phyloP scores from a whole-genome alignment of 2,113 vertebrate species.

The Apteryx owenii region DNA sequence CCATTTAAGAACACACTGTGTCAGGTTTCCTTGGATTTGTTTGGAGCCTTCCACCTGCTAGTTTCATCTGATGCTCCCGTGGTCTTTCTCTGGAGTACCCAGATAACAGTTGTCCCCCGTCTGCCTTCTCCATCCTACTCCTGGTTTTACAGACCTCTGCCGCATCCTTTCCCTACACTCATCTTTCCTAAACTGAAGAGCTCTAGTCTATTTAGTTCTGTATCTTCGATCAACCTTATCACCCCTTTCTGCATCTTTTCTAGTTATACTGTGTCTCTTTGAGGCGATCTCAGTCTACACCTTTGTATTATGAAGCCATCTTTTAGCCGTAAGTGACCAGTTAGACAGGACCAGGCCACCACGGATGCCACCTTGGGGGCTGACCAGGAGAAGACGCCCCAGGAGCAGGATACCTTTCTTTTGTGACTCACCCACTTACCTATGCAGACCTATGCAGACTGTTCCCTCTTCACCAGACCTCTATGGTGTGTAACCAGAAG shows the following conservation, averaged over 20 bases:
- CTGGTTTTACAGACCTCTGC: not conserved
- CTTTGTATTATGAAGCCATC: not conserved
- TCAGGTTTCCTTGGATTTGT: not conserved
- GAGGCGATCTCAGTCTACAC: not conserved
- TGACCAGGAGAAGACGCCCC: not conserved
- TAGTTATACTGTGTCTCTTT: not conserved
- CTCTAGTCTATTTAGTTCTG: not conserved
- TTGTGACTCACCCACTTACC: not conserved
- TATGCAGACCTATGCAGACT: not conserved
- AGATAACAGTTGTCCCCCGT: not conserved
- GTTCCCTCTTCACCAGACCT: not conserved
- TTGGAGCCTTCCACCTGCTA: not conserved
- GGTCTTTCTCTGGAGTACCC: no score
- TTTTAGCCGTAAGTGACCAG: not conserved
- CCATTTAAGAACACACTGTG: not conserved
- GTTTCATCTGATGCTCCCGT: not conserved
- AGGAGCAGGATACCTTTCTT: not conserved
- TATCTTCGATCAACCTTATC: not conserved
- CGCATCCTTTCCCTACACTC: not conserved
- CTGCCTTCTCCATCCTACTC: not conserved
- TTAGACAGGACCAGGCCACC: not conserved
- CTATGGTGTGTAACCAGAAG: not conserved
- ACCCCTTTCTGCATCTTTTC: not conserved
- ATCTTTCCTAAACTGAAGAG: not conserved
- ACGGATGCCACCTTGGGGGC: not conserved